Conservation (phyloP, 2,113 vertebrate genomes). For the Diadophis punctatus region DNA sequence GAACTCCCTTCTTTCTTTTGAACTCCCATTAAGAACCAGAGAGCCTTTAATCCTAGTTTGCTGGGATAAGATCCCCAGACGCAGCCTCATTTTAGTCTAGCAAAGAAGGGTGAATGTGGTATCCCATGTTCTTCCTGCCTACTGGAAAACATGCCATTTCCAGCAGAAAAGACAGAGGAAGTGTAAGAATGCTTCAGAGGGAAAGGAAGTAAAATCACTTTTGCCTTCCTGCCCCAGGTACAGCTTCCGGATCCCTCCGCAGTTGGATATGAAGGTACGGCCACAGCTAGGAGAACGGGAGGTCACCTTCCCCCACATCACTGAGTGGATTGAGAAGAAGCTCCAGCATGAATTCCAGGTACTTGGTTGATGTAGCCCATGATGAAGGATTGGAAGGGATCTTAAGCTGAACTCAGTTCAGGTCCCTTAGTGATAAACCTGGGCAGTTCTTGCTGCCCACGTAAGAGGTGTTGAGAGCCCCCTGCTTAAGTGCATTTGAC, state of each 20-base stretch:
- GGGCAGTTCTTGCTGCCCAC: too few species aligned
- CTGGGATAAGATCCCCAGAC: not conserved
- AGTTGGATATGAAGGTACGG: conserved; percentile 78
- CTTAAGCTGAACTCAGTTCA: not conserved
- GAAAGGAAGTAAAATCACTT: not conserved
- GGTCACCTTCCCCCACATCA: conserved; percentile 83
- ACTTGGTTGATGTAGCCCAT: not conserved
- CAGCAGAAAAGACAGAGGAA: not conserved
- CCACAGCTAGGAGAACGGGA: conserved; percentile 85
- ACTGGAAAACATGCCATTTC: not conserved
- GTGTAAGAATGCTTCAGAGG: accelerated
- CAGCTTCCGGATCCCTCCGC: conserved; percentile 81
- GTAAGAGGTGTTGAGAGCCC: not conserved
- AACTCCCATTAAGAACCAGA: not conserved
- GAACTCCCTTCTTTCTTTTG: not conserved
- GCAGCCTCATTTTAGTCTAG: not conserved
- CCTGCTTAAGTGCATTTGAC: not conserved
- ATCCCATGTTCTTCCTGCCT: not conserved
- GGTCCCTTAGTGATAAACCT: too few species aligned
- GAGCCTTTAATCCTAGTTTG: not conserved
- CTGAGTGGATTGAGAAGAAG: conserved; percentile 86
- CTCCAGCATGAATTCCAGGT: conserved; percentile 88
- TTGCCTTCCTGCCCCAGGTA: conserved; percentile 69
- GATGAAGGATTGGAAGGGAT: not conserved
- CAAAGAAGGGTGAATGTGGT: not conserved